Percentiles rank a stretch among this genome's conserved stretches.
Conservation (phyloP, 2,113 vertebrate genomes). For the Cichladusa arquata region DNA sequence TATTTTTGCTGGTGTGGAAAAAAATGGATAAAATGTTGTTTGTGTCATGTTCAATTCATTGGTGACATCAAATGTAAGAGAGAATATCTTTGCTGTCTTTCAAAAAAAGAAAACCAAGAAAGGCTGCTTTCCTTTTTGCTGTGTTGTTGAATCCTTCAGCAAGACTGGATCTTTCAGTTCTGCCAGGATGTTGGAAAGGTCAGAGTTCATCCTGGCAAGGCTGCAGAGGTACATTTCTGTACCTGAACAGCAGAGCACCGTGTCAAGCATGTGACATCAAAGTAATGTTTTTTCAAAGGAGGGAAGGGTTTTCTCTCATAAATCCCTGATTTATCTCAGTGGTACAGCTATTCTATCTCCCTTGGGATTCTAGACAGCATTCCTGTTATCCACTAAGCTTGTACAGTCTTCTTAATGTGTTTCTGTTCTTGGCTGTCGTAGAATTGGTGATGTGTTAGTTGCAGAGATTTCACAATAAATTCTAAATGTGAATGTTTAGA, state of each 20-base stretch:
- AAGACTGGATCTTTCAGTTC: background rate
- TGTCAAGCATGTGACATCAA: background rate
- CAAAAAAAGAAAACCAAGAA: background rate
- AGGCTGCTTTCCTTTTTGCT: background rate
- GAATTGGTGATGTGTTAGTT: background rate
- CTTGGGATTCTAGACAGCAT: background rate
- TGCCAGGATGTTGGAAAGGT: background rate
- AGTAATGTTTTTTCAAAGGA: background rate
- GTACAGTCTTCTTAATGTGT: background rate
- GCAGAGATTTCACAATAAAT: background rate
- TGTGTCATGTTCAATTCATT: background rate
- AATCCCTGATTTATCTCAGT: background rate
- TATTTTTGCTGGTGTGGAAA: background rate
- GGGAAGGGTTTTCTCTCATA: background rate
- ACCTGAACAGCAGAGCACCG: background rate
- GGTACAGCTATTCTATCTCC: background rate
- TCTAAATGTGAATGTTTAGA: background rate
- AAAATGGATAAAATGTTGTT: background rate
- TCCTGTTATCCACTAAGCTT: background rate
- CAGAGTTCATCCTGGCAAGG: background rate
- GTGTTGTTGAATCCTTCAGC: background rate
- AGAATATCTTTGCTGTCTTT: background rate
- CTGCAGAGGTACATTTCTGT: background rate
- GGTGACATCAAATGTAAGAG: background rate
- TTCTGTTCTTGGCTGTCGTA: background rate